Conservation (phyloP, 2,113 vertebrate genomes). For the Rhinolophus ferrumequinum region DNA sequence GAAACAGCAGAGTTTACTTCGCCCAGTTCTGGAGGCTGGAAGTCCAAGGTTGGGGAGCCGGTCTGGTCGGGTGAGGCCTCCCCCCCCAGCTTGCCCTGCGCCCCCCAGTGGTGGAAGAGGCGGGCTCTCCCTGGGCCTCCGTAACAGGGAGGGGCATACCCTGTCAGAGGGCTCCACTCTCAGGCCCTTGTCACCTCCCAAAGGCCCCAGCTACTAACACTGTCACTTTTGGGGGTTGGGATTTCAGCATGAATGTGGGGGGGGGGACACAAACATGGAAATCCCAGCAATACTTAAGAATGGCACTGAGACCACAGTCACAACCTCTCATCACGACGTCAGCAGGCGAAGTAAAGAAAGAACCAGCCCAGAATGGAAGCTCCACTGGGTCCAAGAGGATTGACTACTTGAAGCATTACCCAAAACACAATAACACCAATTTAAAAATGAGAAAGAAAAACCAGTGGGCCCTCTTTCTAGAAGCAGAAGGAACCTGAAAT, state of each 20-base stretch:
- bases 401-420: neutral
- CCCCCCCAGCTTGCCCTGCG: neutral
- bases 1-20: no score
- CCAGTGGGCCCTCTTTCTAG: rapidly evolving
- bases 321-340: rapidly evolving
- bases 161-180: no score
- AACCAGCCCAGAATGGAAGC: rapidly evolving
- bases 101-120: rapidly evolving
- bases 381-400: no score
- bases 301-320: rapidly evolving
- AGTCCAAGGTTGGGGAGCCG: neutral
- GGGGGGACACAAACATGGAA: neutral
- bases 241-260: neutral
- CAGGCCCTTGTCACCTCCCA: rapidly evolving
- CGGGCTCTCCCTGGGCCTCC: neutral
- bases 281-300: no score
- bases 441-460: no score
- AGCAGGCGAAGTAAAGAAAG: no score
- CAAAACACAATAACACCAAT: neutral
- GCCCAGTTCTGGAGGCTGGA: no score
- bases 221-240: no score
- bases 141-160: no score
- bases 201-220: neutral
- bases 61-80: rapidly evolving
- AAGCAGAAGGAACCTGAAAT: neutral